phyloP scores from a whole-genome alignment of 2,113 vertebrate genomes.

The Odontophorus gujanensis region DNA sequence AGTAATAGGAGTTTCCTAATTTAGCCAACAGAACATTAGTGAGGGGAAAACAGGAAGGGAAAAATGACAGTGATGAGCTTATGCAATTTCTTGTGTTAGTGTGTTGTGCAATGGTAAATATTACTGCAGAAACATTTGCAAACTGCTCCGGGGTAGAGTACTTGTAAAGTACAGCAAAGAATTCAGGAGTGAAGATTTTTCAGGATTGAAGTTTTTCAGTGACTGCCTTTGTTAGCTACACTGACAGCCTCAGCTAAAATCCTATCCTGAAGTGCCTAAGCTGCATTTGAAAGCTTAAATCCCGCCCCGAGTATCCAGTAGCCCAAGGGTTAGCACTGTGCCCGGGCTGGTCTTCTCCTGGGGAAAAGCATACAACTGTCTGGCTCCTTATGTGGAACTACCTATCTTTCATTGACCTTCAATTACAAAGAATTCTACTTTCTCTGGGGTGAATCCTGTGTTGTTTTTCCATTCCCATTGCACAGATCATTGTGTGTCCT shows the following conservation, averaged over 20 bases:
- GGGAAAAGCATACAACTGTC: neutral
- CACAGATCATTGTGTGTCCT: neutral
- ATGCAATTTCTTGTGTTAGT: neutral
- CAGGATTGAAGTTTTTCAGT: neutral
- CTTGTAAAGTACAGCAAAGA: neutral
- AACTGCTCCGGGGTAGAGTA: fast-evolving
- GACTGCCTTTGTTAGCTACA: neutral
- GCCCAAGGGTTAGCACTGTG: neutral
- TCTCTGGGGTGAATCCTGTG: neutral
- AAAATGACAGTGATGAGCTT: neutral
- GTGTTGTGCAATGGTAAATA: neutral
- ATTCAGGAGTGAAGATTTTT: neutral
- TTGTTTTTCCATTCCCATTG: neutral
- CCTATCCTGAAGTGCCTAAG: neutral
- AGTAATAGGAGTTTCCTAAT: neutral
- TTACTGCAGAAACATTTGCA: neutral
- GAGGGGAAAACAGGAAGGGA: neutral
- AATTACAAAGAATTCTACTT: neutral
- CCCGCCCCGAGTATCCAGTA: neutral
- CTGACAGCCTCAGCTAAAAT: neutral
- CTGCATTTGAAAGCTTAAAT: fast-evolving
- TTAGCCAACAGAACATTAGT: neutral
- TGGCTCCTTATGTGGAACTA: neutral
- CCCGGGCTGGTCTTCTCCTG: fast-evolving
- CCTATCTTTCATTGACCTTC: neutral